These are phyloP conservation scores for Globia sparganii DNA, from an alignment of 2,888 invertebrate genomes.

Conservation along the genomic window DNA sequence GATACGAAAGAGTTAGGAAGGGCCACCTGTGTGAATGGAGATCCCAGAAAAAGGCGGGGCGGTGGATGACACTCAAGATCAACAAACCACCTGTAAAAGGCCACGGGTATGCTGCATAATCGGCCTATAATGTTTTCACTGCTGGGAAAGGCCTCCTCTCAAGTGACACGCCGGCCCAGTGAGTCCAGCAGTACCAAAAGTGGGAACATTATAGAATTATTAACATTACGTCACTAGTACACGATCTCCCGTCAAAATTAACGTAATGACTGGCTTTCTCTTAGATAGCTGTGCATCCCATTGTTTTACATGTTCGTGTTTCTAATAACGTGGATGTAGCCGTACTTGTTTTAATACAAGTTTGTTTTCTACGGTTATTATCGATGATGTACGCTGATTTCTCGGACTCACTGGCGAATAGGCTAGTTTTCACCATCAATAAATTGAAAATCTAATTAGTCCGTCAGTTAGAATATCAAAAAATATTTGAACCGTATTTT, in stretches of 20 bases:
- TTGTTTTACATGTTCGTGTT: constrained; percentile 32
- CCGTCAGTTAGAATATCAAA: too few species aligned
- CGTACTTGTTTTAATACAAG: constrained; percentile 15
- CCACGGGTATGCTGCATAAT: neutral
- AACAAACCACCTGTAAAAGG: neutral
- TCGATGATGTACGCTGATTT: constrained; percentile 19
- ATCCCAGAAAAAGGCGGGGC: neutral
- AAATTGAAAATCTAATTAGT: too few species aligned
- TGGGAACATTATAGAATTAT: neutral
- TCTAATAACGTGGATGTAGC: constrained; percentile 18
- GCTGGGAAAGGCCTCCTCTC: too few species aligned
- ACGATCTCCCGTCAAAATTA: constrained; percentile 5
- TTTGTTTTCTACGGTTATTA: neutral
- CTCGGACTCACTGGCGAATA: neutral
- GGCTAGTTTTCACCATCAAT: too few species aligned
- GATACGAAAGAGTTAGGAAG: neutral
- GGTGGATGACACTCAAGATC: neutral
- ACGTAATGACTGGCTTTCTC: constrained; percentile 41
- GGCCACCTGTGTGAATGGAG: neutral
- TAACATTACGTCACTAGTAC: neutral
- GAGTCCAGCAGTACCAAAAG: neutral
- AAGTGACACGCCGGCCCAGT: too few species aligned
- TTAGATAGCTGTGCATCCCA: constrained; percentile 13
- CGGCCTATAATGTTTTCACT: neutral
- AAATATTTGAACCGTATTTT: too few species aligned